Conservation (phyloP, 2,888 invertebrate species). For the Drosophila algonquin region DNA sequence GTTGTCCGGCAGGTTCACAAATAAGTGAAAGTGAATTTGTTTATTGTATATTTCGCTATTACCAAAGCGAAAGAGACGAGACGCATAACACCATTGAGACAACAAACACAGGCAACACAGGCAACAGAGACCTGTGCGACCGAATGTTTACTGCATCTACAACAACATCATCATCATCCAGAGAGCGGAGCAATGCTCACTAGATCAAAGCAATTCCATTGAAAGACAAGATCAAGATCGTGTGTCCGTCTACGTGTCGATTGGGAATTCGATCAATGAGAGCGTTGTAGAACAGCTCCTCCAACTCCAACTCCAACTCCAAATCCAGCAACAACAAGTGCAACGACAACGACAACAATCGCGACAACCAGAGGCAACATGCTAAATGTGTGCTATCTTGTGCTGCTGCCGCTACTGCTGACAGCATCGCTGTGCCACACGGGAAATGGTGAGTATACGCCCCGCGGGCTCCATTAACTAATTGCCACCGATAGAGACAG, state of each 20-base stretch:
- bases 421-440: constrained; percentile 15
- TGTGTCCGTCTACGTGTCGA: neutral
- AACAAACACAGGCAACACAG: neutral
- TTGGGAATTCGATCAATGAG: constrained; percentile 7
- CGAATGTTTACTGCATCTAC: constrained; percentile 15
- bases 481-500: constrained; percentile 35
- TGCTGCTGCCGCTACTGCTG: constrained; percentile 14
- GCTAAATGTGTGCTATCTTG: constrained; percentile 10
- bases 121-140: constrained; percentile 3
- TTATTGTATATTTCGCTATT: constrained; percentile 72
- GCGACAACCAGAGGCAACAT: constrained; percentile 3
- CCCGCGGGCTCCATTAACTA: constrained; percentile 58
- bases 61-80: constrained; percentile 65
- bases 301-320: neutral
- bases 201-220: constrained; percentile 14
- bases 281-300: constrained; percentile 2
- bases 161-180: constrained; percentile 9
- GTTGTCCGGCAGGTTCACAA: constrained; percentile 64
- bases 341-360: constrained; percentile 1
- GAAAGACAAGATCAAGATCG: constrained; percentile 4
- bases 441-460: constrained; percentile 31
- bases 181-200: constrained; percentile 5
- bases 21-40: constrained; percentile 78
- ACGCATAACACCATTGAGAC: constrained; percentile 53
- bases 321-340: constrained; percentile 9